Evolutionary conservation across 2,888 invertebrate species (phyloP).

Genomic region (Plebejus anna): DNA sequence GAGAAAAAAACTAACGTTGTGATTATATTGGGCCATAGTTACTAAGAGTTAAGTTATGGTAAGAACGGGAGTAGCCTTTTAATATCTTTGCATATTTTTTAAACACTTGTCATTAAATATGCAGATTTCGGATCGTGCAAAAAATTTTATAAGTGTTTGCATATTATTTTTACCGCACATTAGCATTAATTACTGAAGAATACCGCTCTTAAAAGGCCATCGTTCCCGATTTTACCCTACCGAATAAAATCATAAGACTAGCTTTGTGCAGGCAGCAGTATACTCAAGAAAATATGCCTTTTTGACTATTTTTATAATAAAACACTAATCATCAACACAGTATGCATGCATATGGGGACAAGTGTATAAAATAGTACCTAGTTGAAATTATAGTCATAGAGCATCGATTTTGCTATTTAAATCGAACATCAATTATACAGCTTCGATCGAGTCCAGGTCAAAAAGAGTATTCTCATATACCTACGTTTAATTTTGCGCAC

Average conservation of each 20-base stretch:
- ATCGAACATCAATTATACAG: not conserved
- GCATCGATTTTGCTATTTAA: not conserved
- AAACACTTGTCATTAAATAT: not conserved
- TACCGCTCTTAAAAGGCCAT: not conserved
- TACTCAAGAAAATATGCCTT: not conserved
- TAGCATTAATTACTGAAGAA: not conserved
- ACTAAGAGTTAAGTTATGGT: not conserved
- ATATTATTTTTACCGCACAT: not conserved
- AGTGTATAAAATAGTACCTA: constrained; percentile 15
- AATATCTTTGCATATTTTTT: not conserved
- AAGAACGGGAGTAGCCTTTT: not conserved
- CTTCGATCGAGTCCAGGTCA: not conserved
- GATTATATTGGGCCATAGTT: not conserved
- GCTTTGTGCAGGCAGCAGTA: not conserved
- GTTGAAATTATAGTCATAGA: constrained; percentile 4
- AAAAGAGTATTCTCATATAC: too few species aligned
- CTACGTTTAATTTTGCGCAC: not conserved
- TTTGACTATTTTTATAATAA: constrained; percentile 6
- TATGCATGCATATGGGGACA: constrained; percentile 11
- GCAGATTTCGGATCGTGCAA: not conserved
- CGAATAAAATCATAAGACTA: not conserved
- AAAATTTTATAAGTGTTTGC: not conserved
- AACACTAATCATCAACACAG: not conserved
- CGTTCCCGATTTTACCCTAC: not conserved
- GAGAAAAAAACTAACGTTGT: not conserved